Conservation (phyloP, 1,140 invertebrate species). For the Camponotus vicinus region DNA sequence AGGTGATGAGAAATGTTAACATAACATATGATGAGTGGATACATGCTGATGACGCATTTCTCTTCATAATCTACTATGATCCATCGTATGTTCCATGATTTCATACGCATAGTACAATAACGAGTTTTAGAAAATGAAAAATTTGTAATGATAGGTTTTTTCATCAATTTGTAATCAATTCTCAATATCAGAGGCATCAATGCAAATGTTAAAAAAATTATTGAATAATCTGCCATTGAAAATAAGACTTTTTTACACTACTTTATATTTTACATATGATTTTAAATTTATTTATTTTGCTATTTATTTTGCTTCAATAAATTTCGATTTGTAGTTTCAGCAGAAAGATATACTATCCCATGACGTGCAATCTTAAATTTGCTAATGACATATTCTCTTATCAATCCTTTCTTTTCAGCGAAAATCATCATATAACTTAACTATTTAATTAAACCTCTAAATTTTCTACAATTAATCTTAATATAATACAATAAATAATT, state of each 20-base stretch:
- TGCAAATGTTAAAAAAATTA: neutral
- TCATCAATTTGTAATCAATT: neutral
- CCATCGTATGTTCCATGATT: conserved; percentile 19
- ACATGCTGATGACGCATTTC: conserved; percentile 60
- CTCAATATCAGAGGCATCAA: neutral
- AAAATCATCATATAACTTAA: neutral
- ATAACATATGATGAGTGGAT: conserved; percentile 38
- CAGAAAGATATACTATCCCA: neutral
- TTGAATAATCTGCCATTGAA: neutral
- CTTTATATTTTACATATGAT: neutral
- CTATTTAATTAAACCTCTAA: neutral
- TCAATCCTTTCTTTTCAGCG: neutral
- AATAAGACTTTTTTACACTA: neutral
- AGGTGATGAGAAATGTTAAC: conserved; percentile 52
- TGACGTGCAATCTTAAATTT: neutral
- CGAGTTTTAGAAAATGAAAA: neutral
- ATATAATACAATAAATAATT: too few relatives aligned
- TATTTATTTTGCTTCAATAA: neutral
- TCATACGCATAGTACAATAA: neutral
- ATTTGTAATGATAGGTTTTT: neutral
- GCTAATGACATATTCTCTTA: neutral
- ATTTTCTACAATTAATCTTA: neutral
- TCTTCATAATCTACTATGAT: conserved; percentile 43
- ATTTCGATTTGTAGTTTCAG: neutral
- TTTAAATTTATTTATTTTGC: neutral